Evolutionary conservation across 2,797 vertebrate genomes (phyloP).

Genomic region (Acanthiza pusilla): DNA sequence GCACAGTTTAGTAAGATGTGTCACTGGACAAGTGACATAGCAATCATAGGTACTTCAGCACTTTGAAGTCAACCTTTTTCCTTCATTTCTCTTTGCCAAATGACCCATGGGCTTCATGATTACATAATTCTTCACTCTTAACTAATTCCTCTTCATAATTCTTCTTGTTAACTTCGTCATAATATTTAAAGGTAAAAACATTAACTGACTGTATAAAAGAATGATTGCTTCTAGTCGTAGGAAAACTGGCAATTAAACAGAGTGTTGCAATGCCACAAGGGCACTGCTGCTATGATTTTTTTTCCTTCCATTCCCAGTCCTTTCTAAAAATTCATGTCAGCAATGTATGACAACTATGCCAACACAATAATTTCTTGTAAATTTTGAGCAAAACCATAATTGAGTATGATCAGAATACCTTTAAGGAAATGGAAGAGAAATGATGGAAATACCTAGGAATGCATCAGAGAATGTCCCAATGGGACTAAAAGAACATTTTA

Average conservation of each 20-base stretch:
- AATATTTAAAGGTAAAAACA: conserved; percentile 24
- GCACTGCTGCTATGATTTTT: neutral
- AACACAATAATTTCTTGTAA: neutral
- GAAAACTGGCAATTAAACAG: neutral
- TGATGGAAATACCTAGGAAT: neutral
- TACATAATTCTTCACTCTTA: neutral
- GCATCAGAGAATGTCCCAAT: fast-evolving
- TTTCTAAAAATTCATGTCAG: neutral
- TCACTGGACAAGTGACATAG: neutral
- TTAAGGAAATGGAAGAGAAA: neutral
- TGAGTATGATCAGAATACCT: neutral
- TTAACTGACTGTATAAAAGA: neutral
- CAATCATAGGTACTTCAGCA: neutral
- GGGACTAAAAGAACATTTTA: neutral
- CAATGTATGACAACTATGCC: neutral
- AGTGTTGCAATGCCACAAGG: neutral
- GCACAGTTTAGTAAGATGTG: neutral
- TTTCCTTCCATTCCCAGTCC: neutral
- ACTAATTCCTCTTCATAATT: neutral
- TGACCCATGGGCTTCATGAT: neutral
- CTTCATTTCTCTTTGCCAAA: conserved; percentile 19
- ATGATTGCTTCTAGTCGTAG: neutral
- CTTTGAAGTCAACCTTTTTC: neutral
- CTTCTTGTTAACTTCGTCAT: neutral
- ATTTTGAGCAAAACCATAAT: neutral